These are phyloP conservation scores for Actenoides lindsayi DNA, from an alignment of 2,113 vertebrate genomes.

Conservation along the genomic window DNA sequence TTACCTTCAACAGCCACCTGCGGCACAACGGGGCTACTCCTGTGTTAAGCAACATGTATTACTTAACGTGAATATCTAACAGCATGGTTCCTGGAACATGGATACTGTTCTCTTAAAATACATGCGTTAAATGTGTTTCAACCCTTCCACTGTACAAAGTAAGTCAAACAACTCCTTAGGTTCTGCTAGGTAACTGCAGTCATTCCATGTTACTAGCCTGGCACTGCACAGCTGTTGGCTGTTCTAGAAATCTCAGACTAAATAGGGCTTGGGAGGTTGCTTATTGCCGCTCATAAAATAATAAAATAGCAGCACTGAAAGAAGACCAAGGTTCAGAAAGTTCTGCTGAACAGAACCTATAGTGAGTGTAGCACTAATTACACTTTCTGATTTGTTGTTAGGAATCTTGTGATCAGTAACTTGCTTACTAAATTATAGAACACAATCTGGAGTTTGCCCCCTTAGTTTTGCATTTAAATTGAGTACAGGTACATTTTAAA, in stretches of 20 bases:
- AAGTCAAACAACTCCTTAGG: neutral
- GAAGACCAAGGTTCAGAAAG: neutral
- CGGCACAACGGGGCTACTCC: neutral
- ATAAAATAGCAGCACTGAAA: neutral
- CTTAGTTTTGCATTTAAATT: neutral
- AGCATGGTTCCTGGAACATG: neutral
- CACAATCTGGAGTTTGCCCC: neutral
- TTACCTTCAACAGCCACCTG: fast-evolving
- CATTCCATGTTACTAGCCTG: neutral
- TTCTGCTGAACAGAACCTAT: neutral
- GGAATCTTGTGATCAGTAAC: neutral
- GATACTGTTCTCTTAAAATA: neutral
- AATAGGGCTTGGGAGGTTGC: neutral
- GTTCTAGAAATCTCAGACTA: neutral
- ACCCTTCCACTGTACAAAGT: neutral
- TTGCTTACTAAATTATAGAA: neutral
- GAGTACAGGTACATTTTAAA: neutral
- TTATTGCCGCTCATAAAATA: neutral
- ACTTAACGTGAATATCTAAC: neutral
- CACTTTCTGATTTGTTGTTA: neutral
- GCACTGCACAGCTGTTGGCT: too few relatives aligned
- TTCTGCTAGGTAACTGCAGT: neutral
- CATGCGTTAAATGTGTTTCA: neutral
- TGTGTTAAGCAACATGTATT: fast-evolving
- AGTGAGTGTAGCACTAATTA: neutral